phyloP scores from a whole-genome alignment of 2,888 invertebrate species.

The Enchytraeus crypticus region DNA sequence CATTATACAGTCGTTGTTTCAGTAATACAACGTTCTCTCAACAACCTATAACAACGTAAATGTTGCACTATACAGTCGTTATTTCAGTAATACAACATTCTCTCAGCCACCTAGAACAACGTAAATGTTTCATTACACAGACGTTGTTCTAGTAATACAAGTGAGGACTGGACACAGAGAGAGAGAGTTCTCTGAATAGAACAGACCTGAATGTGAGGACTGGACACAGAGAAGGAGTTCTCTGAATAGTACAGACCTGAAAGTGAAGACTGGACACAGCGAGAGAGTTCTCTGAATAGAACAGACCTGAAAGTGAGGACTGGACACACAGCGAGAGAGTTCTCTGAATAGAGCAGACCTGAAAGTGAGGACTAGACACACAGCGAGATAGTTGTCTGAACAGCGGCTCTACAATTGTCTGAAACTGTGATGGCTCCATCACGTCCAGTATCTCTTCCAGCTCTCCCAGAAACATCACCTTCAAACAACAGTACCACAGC shows the following conservation, averaged over 20 bases:
- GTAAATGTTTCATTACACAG: too few relatives aligned
- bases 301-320: neutral
- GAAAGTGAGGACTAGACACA: slow-evolving; percentile 74
- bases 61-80: slow-evolving; percentile 75
- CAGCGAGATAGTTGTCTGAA: slow-evolving; percentile 94
- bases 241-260: neutral
- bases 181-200: neutral
- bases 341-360: neutral
- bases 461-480: slow-evolving; percentile 96
- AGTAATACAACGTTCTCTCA: too few relatives aligned
- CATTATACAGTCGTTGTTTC: too few relatives aligned
- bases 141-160: too few relatives aligned
- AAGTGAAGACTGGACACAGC: neutral
- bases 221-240: neutral
- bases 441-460: slow-evolving; percentile 96
- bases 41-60: too few relatives aligned
- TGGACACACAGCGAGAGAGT: neutral
- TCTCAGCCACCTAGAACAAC: slow-evolving; percentile 62
- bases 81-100: slow-evolving; percentile 75
- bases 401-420: slow-evolving; percentile 78
- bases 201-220: neutral
- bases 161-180: neutral
- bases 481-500: slow-evolving; percentile 86
- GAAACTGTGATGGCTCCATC: slow-evolving; percentile 95
- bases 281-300: neutral